These are phyloP conservation scores for Brachirus orientalis DNA, from an alignment of 2,113 vertebrate genomes.

Conservation along the genomic window DNA sequence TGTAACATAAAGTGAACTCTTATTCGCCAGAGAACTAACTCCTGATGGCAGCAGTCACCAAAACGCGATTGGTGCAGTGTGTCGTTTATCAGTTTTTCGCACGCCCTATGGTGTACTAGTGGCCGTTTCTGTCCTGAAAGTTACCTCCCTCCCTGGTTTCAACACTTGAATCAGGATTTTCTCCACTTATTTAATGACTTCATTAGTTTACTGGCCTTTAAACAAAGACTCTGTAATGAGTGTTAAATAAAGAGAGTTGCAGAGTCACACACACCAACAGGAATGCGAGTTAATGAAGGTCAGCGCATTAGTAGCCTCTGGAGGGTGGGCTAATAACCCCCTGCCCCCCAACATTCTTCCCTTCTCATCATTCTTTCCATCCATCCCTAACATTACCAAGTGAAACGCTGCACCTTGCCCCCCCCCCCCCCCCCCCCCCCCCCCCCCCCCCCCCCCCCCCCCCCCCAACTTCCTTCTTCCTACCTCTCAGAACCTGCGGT, in stretches of 20 bases:
- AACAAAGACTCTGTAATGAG: slow-evolving; percentile 86
- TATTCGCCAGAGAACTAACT: slow-evolving; percentile 2
- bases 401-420: slow-evolving; percentile 18
- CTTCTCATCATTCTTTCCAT: slow-evolving; percentile 58
- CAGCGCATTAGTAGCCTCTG: slow-evolving; percentile 79
- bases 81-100: background rate
- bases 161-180: slow-evolving; percentile 81
- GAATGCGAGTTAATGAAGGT: slow-evolving; percentile 79
- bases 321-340: slow-evolving; percentile 70
- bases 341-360: slow-evolving; percentile 32
- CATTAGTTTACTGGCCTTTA: slow-evolving; percentile 94
- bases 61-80: background rate
- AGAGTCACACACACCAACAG: slow-evolving; percentile 60
- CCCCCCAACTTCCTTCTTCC: slow-evolving; percentile 48
- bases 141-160: slow-evolving; percentile 39
- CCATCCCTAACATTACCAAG: slow-evolving; percentile 56
- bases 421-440: background rate
- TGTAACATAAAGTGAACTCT: slow-evolving; percentile 39
- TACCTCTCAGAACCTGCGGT: slow-evolving; percentile 52
- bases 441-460: slow-evolving; percentile 20
- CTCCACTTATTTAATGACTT: slow-evolving; percentile 93
- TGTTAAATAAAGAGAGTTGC: slow-evolving; percentile 71
- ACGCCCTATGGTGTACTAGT: background rate
- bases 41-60: background rate
- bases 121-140: slow-evolving; percentile 26